Evolutionary conservation across 2,797 vertebrate species (phyloP).

Genomic region (Karalla daura): DNA sequence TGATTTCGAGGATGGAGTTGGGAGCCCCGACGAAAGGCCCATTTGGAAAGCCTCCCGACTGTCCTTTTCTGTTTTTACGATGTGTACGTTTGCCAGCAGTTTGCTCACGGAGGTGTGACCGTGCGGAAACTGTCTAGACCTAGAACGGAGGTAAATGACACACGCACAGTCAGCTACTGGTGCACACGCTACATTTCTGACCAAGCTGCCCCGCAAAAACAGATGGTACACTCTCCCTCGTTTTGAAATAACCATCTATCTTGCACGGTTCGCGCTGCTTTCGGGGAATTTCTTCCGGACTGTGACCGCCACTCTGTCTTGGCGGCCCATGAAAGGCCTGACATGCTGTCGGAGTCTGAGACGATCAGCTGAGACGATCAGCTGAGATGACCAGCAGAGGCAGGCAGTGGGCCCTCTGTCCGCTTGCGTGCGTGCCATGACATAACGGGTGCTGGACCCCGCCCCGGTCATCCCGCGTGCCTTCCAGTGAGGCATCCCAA

Average conservation of each 20-base stretch:
- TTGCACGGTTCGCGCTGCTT: too few species aligned
- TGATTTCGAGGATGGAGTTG: too few species aligned
- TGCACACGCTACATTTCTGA: too few species aligned
- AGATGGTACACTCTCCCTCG: too few species aligned
- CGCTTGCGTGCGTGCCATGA: background rate
- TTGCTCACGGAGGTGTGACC: conserved; percentile 46
- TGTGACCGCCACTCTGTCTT: background rate
- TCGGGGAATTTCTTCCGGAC: background rate
- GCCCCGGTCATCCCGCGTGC: background rate
- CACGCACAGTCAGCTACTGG: background rate
- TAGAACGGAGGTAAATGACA: conserved; percentile 14
- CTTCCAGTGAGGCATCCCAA: conserved; percentile 25
- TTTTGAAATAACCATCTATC: too few species aligned
- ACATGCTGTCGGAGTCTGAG: background rate
- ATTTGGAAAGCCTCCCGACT: conserved; percentile 17
- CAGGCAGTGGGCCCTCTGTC: too few species aligned
- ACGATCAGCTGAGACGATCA: conserved; percentile 6
- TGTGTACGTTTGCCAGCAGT: conserved; percentile 22
- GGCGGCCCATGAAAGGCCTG: too few species aligned
- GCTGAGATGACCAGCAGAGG: too few species aligned
- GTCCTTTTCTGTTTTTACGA: too few species aligned
- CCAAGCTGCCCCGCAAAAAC: too few species aligned
- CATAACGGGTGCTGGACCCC: conserved; percentile 2
- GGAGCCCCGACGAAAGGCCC: conserved; percentile 22
- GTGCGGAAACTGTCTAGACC: conserved; percentile 33